Base-by-base conservation (phyloP, 2,888 invertebrate species). In the Molanna angustata region DNA sequence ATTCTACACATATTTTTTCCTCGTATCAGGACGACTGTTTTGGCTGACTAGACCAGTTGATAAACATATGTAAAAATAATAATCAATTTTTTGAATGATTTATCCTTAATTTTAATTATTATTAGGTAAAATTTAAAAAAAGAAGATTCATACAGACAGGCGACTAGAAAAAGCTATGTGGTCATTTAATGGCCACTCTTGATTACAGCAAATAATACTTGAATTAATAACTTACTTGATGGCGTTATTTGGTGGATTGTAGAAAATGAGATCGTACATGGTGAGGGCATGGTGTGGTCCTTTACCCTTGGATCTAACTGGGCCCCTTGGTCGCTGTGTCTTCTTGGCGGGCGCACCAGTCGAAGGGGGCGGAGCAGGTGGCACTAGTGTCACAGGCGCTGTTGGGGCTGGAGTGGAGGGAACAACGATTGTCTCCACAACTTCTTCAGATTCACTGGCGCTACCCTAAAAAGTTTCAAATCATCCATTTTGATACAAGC, bases 201-300 rank as follows among this genome's bases (percentile, higher is more conserved):
- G 27, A 27, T 27, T 7, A 4, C 27, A 11, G 4, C 27, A 27
- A 11, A 27, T 27, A 27, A 4, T 27, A 27, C 4, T 27, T 27
- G 11, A 4, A 27, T 27, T 27, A 27, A 4, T 35, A n/a, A 74
- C 77, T 78, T 66, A 81, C 77, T 80, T 77, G 78, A 91, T 88
- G 2, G 89, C 89, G 71, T 88, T 89, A 9, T 80, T 78, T 1
- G 76, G 69, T 3, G 94, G 94, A 73, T 95, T 95, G 72, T 91
- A 94, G 72, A 88, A 92, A 64, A 95, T 92, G 47, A 94, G 80
- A 71, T 95, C 94, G 61, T 89, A 87, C 93, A 96, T 94, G 40
- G 89, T 94, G 60, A 95, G 80, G 0, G 82, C 79, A 51, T 85
- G 84, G 60, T 85, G 85, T 76, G 69, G 16, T 82, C 72, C 13